Percentiles rank a stretch among this genome's conserved stretches.
Conservation (phyloP, 2,797 vertebrate species). For the Delichon dasypus region DNA sequence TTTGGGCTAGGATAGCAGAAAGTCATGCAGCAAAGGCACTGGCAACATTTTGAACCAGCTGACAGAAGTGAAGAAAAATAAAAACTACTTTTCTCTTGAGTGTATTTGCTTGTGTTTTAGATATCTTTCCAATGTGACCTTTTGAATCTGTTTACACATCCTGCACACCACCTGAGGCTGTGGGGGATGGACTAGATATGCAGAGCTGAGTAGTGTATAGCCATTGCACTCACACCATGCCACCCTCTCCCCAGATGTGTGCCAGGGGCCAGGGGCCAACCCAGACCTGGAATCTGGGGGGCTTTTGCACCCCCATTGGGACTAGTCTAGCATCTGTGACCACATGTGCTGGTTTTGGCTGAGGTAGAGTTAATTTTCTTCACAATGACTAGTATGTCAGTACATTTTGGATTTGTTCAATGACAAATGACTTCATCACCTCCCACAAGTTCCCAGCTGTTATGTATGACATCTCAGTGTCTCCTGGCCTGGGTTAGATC, state of each 20-base stretch:
- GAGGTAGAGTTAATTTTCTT: not conserved
- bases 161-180: not conserved
- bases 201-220: not conserved
- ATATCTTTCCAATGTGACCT: not conserved
- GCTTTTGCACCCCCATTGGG: accelerated
- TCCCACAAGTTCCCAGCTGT: not conserved
- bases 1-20: not conserved
- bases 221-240: accelerated
- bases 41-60: not conserved
- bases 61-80: not conserved
- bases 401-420: not conserved
- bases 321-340: not conserved
- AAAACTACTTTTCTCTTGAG: not conserved
- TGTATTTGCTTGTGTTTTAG: not conserved
- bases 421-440: not conserved
- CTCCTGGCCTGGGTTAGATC: not conserved
- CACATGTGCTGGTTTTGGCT: not conserved
- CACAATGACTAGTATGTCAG: not conserved
- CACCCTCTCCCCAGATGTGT: not conserved
- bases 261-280: accelerated
- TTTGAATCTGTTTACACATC: conserved; percentile 31
- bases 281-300: not conserved
- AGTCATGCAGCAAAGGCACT: not conserved
- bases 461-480: not conserved
- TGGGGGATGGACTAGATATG: not conserved